Base-by-base conservation (phyloP, 2,113 vertebrate species). In the Aldabrachelys gigantea region DNA sequence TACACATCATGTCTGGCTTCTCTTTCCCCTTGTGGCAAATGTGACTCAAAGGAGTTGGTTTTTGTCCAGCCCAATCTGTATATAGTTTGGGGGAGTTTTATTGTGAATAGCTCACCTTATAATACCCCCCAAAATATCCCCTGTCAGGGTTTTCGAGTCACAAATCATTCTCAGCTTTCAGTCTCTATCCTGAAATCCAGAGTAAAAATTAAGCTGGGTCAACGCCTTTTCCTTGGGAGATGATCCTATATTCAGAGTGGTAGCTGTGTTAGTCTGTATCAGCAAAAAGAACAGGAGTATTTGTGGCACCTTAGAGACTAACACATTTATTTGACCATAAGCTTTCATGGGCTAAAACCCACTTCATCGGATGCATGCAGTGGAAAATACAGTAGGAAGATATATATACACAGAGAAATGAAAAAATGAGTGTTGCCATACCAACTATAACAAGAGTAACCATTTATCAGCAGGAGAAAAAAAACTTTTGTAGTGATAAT, bases 1-100 rank as follows among this genome's bases (percentile, higher is more conserved):
- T 98, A 98, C 98, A 98, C 98, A 98, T 98, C 98, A 98, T 96
- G 98, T 98, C 98, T 98, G 97, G 97, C 98, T 97, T 95, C 94
- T 97, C 96, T 93, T 94, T 97, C 95, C 93, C 92, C 96, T 94
- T 92, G 96, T 98, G 98, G 98, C 97, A 98, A 98, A 97, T 98
- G 97, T 98, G 98, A 98, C 98, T 98, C 98, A 98, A 98, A 98
- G 91, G 88, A 96, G 89, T 98, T 98, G 98, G 97, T 82, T 96
- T 93, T 94, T 95, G 94, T 98, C 98, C 98, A 98, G 95, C 82
- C 94, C 25, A 84, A 95, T 92, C 98, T 95, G 96, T 96, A 53
- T 85, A 95, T 96, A 91, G 95, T 93, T 97, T 91, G 91, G 94
- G 93, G 92, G 94, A 92, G 62, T 96, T 90, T 89, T 95, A 96